phyloP scores from a whole-genome alignment of 37 sponge, comb jelly and placozoan species.

The Petrosia ficiformis region DNA sequence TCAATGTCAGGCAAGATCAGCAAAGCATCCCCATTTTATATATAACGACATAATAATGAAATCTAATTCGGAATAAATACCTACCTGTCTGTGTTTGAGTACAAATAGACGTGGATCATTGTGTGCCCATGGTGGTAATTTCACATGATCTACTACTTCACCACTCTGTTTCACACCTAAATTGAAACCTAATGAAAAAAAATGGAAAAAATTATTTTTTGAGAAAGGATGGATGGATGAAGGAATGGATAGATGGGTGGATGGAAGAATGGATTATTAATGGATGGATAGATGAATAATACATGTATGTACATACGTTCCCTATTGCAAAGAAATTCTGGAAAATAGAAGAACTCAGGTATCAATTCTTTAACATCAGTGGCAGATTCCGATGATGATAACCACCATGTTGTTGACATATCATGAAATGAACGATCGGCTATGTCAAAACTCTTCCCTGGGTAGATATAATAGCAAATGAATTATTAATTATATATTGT shows the following conservation, averaged over 20 bases:
- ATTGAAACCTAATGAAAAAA: constrained; percentile 49
- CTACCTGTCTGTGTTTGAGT: constrained; percentile 91
- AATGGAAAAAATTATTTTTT: too few relatives aligned
- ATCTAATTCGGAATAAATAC: too few relatives aligned
- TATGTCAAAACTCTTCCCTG: constrained; percentile 88
- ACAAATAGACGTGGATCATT: constrained; percentile 74
- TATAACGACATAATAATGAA: too few relatives aligned
- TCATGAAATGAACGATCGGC: constrained; percentile 96
- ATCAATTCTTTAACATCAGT: constrained; percentile 97
- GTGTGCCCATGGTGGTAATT: constrained; percentile 90
- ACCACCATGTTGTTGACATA: constrained; percentile 88
- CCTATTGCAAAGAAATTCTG: constrained; percentile 89
- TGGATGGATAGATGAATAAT: neutral
- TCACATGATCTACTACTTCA: constrained; percentile 76
- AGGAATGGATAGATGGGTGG: too few relatives aligned
- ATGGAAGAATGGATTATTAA: too few relatives aligned
- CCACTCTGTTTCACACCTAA: constrained; percentile 94
- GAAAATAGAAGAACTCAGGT: constrained; percentile 98
- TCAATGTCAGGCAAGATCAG: too few relatives aligned
- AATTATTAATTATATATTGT: neutral
- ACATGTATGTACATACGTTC: constrained; percentile 50
- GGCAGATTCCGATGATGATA: constrained; percentile 85
- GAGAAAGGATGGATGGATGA: neutral
- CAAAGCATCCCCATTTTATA: too few relatives aligned
- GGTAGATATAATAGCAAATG: neutral